Conservation (phyloP, 2,113 vertebrate species). For the Tupaia tana region DNA sequence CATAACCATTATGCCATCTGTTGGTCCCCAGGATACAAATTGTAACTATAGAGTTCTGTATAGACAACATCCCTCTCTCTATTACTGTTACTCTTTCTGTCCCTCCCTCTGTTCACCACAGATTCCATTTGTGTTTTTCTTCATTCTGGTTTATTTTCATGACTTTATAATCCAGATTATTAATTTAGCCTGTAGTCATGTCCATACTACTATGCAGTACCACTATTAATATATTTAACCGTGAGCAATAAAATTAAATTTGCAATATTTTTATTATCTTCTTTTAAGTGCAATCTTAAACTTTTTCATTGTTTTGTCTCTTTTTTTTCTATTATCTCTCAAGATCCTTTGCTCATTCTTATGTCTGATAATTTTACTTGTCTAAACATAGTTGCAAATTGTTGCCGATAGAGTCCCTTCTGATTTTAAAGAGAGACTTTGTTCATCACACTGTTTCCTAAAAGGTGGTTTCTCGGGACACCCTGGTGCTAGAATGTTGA, state of each 20-base stretch:
- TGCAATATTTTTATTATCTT: background rate
- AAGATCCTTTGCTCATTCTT: background rate
- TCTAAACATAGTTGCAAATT: background rate
- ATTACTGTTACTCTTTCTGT: too few species aligned
- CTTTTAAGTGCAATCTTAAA: background rate
- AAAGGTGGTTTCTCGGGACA: background rate
- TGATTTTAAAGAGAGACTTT: background rate
- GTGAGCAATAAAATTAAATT: background rate
- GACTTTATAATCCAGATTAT: background rate
- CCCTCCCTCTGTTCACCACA: background rate
- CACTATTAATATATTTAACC: background rate
- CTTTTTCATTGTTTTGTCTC: background rate
- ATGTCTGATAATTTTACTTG: background rate
- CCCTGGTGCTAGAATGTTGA: background rate
- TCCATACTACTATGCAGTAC: background rate
- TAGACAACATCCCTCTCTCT: background rate
- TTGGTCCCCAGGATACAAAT: background rate
- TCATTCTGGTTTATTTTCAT: background rate
- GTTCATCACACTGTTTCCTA: background rate
- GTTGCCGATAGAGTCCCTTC: background rate
- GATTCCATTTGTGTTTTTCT: background rate
- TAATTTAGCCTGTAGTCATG: background rate
- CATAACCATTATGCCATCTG: too few species aligned
- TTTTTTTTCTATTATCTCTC: background rate
- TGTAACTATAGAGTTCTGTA: background rate